Conservation (phyloP, 2,888 invertebrate species). For the Boloria euphrosyne region DNA sequence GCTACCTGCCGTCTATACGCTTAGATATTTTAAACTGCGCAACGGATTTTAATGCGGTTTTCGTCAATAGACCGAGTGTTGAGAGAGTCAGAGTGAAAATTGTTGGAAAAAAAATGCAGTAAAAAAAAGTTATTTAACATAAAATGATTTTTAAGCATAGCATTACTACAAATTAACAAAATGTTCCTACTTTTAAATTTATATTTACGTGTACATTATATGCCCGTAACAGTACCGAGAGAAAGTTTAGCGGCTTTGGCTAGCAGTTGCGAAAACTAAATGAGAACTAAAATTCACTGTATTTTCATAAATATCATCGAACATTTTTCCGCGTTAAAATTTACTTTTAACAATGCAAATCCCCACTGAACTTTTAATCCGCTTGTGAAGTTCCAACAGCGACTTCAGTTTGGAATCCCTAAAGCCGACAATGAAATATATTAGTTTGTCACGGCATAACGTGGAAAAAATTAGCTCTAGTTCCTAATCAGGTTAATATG, state of each 20-base stretch:
- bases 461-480: constrained; percentile 43
- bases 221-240: neutral
- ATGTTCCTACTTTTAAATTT: constrained; percentile 7
- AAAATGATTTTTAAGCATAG: neutral
- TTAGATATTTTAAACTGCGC: too few species aligned
- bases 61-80: too few species aligned
- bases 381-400: constrained; percentile 52
- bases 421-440: constrained; percentile 54
- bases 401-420: constrained; percentile 58
- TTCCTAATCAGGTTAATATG: constrained; percentile 56
- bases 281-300: constrained; percentile 27
- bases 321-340: constrained; percentile 53
- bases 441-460: constrained; percentile 47
- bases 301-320: constrained; percentile 34
- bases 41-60: too few species aligned
- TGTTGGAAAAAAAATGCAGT: neutral
- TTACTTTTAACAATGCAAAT: constrained; percentile 61
- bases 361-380: constrained; percentile 63
- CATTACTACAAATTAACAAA: neutral
- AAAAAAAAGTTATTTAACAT: neutral
- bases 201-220: constrained; percentile 9
- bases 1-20: too few species aligned
- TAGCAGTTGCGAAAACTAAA: constrained; percentile 32
- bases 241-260: constrained; percentile 26
- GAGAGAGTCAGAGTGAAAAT: too few species aligned